Evolutionary conservation across 2,113 vertebrate species (phyloP), one percentile per base, ranked within the genome.

Genomic region (Lamprologus tigripictilis): DNA sequence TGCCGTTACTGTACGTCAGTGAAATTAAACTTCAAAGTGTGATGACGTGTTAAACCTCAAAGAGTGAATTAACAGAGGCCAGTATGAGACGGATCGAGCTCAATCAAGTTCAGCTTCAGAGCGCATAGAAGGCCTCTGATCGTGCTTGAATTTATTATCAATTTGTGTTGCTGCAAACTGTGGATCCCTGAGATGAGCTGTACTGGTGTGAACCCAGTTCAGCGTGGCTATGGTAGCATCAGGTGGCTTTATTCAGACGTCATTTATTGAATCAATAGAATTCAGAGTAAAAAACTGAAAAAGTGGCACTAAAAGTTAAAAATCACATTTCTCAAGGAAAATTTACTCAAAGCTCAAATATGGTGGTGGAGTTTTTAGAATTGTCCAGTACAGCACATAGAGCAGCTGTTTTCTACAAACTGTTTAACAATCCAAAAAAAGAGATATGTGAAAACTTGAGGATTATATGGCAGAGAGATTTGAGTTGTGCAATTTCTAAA

Each of bases 311-410:
- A 45, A 23, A 19, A 8, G 16, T 37, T 9, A 9, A 26, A 42
- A 33, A 28, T 28, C 8, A 0, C 1, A 17, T 19, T 28, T 31
- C 96, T 96, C 84, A 98, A n/a, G n/a, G n/a, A n/a, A n/a, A n/a
- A n/a, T n/a, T n/a, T n/a, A n/a, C n/a, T n/a, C n/a, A n/a, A n/a
- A n/a, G n/a, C n/a, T n/a, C n/a, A n/a, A n/a, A n/a, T n/a, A n/a
- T n/a, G n/a, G n/a, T n/a, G n/a, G n/a, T n/a, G n/a, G n/a, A n/a
- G n/a, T n/a, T n/a, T n/a, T n/a, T n/a, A n/a, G n/a, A n/a, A n/a
- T n/a, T n/a, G n/a, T n/a, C n/a, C n/a, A n/a, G n/a, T n/a, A n/a
- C n/a, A n/a, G n/a, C n/a, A n/a, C n/a, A n/a, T n/a, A n/a, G n/a
- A n/a, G n/a, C n/a, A n/a, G n/a, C n/a, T n/a, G n/a, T n/a, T n/a